Percentiles rank a stretch among this genome's conserved stretches.
phyloP scores from a whole-genome alignment of 2,797 vertebrate genomes.

The Hoplostethus atlanticus region DNA sequence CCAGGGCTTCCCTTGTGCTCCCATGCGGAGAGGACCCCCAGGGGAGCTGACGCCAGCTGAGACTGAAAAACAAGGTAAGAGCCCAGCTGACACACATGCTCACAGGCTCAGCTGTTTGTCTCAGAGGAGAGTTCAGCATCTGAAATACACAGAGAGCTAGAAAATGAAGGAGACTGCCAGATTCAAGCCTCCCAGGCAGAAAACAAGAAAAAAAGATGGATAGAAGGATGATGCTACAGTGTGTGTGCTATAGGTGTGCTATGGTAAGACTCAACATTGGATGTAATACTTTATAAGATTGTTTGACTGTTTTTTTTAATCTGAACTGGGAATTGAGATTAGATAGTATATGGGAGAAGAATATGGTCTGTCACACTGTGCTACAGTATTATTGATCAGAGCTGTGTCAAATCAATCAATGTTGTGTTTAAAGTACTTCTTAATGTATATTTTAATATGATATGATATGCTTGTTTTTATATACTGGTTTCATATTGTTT shows the following conservation, averaged over 20 bases:
- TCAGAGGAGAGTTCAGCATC: slow-evolving; percentile 72
- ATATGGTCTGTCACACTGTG: slow-evolving; percentile 42
- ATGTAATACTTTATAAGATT: slow-evolving; percentile 43
- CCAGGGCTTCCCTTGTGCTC: slow-evolving; percentile 81
- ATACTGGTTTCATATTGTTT: slow-evolving; percentile 39
- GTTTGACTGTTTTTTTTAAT: slow-evolving; percentile 59
- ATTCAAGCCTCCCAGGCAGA: slow-evolving; percentile 60
- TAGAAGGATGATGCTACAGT: slow-evolving; percentile 56
- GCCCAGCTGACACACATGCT: slow-evolving; percentile 82
- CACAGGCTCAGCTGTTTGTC: slow-evolving; percentile 80
- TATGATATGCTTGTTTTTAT: slow-evolving; percentile 55
- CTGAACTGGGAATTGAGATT: slow-evolving; percentile 50
- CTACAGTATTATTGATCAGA: slow-evolving; percentile 58
- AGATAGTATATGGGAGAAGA: slow-evolving; percentile 41
- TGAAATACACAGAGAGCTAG: slow-evolving; percentile 59
- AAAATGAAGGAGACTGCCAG: slow-evolving; percentile 61
- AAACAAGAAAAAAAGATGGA: slow-evolving; percentile 64
- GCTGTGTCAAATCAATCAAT: slow-evolving; percentile 51
- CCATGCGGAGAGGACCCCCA: slow-evolving; percentile 81
- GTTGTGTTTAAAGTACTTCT: slow-evolving; percentile 38
- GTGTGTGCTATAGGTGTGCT: slow-evolving; percentile 50
- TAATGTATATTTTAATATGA: slow-evolving; percentile 66
- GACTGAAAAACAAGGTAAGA: slow-evolving; percentile 87
- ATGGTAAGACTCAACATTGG: slow-evolving; percentile 78
- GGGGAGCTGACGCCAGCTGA: slow-evolving; percentile 85